A percentile compares a stretch with the other conserved stretches of the same genome.
phyloP scores from a whole-genome alignment of 2,888 invertebrate species.

The Volucella zonaria region DNA sequence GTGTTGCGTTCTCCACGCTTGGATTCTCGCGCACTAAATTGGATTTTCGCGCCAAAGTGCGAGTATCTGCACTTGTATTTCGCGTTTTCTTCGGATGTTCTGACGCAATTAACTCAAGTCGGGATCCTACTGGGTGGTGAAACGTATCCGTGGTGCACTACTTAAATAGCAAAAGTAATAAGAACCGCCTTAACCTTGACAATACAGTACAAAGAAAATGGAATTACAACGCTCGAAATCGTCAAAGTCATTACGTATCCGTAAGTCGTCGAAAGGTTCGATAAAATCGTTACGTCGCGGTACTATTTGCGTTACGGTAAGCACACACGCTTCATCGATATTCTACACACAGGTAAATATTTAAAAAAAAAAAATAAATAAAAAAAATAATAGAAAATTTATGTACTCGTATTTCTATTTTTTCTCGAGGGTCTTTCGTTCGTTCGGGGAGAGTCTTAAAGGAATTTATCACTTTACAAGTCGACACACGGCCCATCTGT shows the following conservation, averaged over 20 bases:
- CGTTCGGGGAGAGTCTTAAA: no score
- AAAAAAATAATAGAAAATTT: no score
- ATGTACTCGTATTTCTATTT: background rate
- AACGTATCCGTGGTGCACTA: background rate
- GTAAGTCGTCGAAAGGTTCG: conserved; percentile 78
- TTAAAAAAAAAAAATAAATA: background rate
- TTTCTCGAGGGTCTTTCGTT: background rate
- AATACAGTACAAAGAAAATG: conserved; percentile 68
- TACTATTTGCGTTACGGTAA: conserved; percentile 77
- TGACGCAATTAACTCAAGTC: conserved; percentile 19
- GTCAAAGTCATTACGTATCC: conserved; percentile 77
- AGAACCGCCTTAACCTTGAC: conserved; percentile 50
- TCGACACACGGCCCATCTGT: no score
- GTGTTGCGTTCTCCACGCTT: conserved; percentile 56
- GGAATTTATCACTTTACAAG: no score
- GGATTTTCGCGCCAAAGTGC: conserved; percentile 46
- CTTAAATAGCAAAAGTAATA: conserved; percentile 4
- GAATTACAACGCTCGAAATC: conserved; percentile 78
- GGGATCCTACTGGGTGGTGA: conserved; percentile 8
- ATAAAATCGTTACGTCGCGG: conserved; percentile 77
- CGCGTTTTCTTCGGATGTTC: background rate
- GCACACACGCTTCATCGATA: conserved; percentile 77
- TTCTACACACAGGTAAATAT: conserved; percentile 77
- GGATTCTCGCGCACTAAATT: conserved; percentile 58
- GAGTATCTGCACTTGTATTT: background rate